Percentiles rank a stretch among this genome's conserved stretches.
phyloP scores from a whole-genome alignment of 2,797 vertebrate species.

The Strix occidentalis region DNA sequence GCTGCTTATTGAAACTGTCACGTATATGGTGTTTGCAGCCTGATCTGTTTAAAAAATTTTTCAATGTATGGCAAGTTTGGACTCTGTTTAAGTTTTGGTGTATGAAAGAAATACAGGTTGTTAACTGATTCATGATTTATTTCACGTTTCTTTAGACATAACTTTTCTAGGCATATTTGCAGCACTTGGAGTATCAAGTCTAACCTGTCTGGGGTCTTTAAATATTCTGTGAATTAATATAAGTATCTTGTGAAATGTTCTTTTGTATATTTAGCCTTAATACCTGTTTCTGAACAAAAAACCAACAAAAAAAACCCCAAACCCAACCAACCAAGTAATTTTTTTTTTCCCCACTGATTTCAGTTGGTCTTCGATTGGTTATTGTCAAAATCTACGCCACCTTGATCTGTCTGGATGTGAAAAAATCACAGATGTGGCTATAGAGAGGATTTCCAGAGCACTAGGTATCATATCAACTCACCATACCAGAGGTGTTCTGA shows the following conservation, averaged over 20 bases:
- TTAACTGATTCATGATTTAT: neutral
- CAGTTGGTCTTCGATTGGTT: slow-evolving; percentile 89
- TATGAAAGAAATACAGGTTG: neutral
- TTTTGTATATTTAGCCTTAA: neutral
- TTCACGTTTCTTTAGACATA: neutral
- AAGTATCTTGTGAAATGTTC: neutral
- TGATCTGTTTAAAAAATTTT: neutral
- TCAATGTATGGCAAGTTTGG: neutral
- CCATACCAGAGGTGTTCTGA: slow-evolving; percentile 62
- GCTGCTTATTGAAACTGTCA: neutral
- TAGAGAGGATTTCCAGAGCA: slow-evolving; percentile 88
- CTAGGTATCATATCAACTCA: slow-evolving; percentile 82
- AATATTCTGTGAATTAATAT: neutral
- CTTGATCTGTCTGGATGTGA: slow-evolving; percentile 97
- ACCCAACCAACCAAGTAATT: neutral
- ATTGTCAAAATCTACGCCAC: slow-evolving; percentile 85
- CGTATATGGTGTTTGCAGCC: neutral
- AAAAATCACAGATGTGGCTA: slow-evolving; percentile 88
- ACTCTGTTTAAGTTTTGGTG: neutral
- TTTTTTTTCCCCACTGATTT: neutral
- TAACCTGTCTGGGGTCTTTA: neutral
- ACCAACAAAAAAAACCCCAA: neutral
- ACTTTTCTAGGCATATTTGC: neutral
- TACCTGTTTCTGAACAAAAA: neutral
- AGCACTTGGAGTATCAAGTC: neutral